Conservation (phyloP, 2,113 vertebrate species). For the Vidua chalybeata region DNA sequence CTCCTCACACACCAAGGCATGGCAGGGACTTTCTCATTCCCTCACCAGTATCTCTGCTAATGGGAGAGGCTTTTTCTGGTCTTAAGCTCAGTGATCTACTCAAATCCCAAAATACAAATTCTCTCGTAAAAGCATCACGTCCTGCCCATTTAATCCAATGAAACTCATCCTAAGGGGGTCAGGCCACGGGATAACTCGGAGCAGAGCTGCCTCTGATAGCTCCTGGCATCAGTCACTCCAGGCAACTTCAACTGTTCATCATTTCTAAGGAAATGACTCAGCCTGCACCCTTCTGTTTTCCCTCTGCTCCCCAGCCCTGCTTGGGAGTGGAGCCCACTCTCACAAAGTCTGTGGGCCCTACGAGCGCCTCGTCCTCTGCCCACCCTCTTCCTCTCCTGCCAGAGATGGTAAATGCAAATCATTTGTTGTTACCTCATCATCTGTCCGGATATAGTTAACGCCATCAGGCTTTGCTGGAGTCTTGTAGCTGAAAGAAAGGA, state of each 20-base stretch:
- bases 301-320: conserved; percentile 5
- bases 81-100: conserved; percentile 29
- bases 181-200: neutral
- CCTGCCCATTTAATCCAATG: conserved; percentile 50
- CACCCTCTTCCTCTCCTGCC: neutral
- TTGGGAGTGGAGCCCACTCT: neutral
- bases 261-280: conserved; percentile 54
- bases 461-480: conserved; percentile 82
- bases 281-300: conserved; percentile 54
- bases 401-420: neutral
- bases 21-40: neutral
- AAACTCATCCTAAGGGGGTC: conserved; percentile 43
- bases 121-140: neutral
- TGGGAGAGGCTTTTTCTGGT: conserved; percentile 1
- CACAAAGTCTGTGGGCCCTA: neutral
- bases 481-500: conserved; percentile 84
- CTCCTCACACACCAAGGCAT: neutral
- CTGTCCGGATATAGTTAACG: conserved; percentile 87
- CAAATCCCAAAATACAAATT: conserved; percentile 55
- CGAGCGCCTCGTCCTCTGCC: neutral
- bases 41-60: neutral
- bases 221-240: conserved; percentile 30
- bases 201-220: conserved; percentile 25
- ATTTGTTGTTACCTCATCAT: conserved; percentile 87
- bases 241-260: conserved; percentile 31